phyloP scores from a whole-genome alignment of 2,888 invertebrate genomes.

The Rosalia funebris region DNA sequence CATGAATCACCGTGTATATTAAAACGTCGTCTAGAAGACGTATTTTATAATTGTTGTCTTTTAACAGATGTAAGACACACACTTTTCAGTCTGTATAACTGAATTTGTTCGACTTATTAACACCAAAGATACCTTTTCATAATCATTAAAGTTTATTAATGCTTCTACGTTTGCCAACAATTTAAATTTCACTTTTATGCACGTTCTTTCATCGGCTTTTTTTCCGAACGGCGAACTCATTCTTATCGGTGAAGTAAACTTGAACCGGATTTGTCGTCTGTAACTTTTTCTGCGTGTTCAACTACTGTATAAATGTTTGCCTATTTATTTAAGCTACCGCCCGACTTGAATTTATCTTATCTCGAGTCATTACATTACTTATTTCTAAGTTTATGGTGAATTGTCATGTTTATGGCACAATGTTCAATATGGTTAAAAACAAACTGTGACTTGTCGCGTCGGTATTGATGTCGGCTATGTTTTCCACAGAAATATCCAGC shows the following conservation, averaged over 20 bases:
- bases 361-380: constrained; percentile 10
- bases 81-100: no score
- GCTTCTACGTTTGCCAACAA: no score
- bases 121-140: no score
- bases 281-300: not conserved
- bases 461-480: constrained; percentile 41
- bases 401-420: constrained; percentile 1
- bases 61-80: no score
- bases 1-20: no score
- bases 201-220: not conserved
- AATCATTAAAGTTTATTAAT: no score
- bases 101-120: no score
- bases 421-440: not conserved
- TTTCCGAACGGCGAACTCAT: not conserved
- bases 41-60: no score
- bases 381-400: constrained; percentile 14
- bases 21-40: no score
- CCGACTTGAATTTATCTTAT: constrained; percentile 10
- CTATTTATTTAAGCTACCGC: not conserved
- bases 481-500: constrained; percentile 64
- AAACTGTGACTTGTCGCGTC: constrained; percentile 13
- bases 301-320: not conserved
- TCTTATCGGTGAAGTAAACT: no score
- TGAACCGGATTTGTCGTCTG: not conserved
- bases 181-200: no score